phyloP scores from a whole-genome alignment of 2,797 vertebrate genomes.

The Tapera naevia region DNA sequence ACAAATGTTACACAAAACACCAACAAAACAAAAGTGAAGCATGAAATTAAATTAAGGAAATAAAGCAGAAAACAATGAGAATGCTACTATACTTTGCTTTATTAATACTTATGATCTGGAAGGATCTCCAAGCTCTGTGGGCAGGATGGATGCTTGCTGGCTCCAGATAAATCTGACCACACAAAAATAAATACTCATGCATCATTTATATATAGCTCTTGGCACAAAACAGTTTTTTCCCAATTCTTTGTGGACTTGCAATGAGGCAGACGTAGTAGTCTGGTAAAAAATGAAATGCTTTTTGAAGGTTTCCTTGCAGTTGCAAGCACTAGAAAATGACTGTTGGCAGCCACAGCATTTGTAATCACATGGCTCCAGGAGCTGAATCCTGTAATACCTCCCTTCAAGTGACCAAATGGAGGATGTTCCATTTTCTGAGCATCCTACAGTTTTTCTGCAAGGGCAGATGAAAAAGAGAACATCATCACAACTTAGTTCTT shows the following conservation, averaged over 20 bases:
- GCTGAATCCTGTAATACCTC: background rate
- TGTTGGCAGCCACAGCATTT: background rate
- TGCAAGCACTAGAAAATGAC: background rate
- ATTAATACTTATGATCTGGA: background rate
- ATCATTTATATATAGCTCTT: background rate
- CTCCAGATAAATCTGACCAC: background rate
- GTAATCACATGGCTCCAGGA: background rate
- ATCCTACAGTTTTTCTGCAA: background rate
- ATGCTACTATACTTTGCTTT: background rate
- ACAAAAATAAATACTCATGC: background rate
- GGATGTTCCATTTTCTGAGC: background rate
- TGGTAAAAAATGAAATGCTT: background rate
- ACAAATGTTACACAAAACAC: slow-evolving; percentile 42
- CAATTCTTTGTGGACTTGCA: background rate
- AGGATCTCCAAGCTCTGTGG: background rate
- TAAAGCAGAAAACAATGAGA: background rate
- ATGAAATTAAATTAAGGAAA: slow-evolving; percentile 34
- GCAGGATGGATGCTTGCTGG: background rate
- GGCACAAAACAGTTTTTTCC: background rate
- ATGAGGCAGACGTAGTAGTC: background rate
- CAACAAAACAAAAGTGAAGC: slow-evolving; percentile 21
- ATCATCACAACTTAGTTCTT: background rate
- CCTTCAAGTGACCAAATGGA: background rate
- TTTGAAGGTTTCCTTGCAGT: slow-evolving; percentile 11
- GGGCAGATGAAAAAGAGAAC: background rate